These are phyloP conservation scores for Dicranocentrus wangi DNA, from an alignment of 2,888 invertebrate species.

Conservation along the genomic window DNA sequence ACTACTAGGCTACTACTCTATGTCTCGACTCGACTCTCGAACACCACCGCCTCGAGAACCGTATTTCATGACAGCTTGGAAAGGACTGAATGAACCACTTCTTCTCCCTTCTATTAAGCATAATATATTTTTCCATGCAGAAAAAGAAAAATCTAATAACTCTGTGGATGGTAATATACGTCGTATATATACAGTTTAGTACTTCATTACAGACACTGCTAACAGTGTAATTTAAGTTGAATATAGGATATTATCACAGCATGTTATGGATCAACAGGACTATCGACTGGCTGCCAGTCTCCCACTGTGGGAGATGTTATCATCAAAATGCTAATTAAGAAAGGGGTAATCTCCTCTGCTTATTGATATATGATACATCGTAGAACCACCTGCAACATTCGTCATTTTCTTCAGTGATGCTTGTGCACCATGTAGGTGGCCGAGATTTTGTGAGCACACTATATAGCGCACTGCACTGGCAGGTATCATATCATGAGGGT, in stretches of 20 bases:
- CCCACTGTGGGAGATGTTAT: constrained; percentile 45
- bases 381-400: not conserved
- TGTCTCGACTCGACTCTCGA: too few relatives aligned
- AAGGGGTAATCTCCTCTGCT: constrained; percentile 1
- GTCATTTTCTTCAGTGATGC: not conserved
- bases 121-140: constrained; percentile 14
- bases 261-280: too few relatives aligned
- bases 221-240: too few relatives aligned
- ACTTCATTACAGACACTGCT: too few relatives aligned
- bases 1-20: too few relatives aligned
- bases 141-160: constrained; percentile 1
- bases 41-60: constrained; percentile 16
- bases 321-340: constrained; percentile 49
- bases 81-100: constrained; percentile 37
- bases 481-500: not conserved
- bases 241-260: too few relatives aligned
- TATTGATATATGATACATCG: not conserved
- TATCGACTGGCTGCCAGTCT: not conserved
- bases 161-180: not conserved
- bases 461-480: too few relatives aligned
- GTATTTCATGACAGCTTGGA: constrained; percentile 34
- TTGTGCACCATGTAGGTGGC: too few relatives aligned
- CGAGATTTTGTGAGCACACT: too few relatives aligned
- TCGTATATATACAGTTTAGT: too few relatives aligned
- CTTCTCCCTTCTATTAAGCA: not conserved